Conservation (phyloP, 1,140 invertebrate species). For the Melanaphis sacchari region DNA sequence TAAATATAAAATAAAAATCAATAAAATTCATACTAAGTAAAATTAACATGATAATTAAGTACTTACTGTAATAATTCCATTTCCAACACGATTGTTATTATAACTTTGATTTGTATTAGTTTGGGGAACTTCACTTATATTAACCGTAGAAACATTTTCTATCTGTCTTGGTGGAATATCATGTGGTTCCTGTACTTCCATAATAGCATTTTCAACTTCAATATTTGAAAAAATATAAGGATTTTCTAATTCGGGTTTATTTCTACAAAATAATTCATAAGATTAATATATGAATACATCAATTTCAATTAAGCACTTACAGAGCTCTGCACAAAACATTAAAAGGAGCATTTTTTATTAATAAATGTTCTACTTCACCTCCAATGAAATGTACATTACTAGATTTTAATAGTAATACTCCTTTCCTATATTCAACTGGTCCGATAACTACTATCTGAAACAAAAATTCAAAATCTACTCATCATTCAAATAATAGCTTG, state of each 20-base stretch:
- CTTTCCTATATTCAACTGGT: conserved; percentile 74
- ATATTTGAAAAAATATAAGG: conserved; percentile 45
- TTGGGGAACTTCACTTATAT: not conserved
- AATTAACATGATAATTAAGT: not conserved
- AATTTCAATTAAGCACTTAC: conserved; percentile 62
- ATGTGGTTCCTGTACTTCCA: not conserved
- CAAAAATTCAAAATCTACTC: conserved; percentile 7
- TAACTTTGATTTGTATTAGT: not conserved
- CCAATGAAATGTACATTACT: conserved; percentile 73
- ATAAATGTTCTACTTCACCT: conserved; percentile 75
- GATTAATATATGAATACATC: not conserved
- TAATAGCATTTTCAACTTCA: conserved; percentile 28
- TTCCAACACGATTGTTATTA: not conserved
- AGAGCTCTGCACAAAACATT: conserved; percentile 70
- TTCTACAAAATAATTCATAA: not conserved
- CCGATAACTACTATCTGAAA: conserved; percentile 69
- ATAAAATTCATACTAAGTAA: not conserved
- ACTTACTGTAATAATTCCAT: conserved; percentile 14
- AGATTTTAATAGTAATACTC: conserved; percentile 74
- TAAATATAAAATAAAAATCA: not conserved
- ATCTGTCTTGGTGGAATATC: not conserved
- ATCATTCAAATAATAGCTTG: not conserved
- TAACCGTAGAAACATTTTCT: not conserved
- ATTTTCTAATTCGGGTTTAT: conserved; percentile 41
- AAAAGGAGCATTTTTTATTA: conserved; percentile 69